These are phyloP conservation scores for Anguilla obscura DNA, from an alignment of 2,797 vertebrate genomes.

Conservation along the genomic window DNA sequence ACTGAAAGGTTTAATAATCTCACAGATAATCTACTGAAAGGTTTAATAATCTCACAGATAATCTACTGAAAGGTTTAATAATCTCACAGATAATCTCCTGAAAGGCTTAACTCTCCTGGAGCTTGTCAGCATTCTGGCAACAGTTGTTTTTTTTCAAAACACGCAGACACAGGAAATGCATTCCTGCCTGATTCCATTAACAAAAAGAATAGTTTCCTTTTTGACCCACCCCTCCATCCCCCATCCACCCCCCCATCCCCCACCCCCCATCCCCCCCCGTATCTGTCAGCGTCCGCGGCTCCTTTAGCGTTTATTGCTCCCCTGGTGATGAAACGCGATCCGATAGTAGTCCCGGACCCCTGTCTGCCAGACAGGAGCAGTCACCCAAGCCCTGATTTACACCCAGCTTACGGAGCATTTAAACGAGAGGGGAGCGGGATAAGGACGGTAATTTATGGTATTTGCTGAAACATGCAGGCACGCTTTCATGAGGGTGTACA, in stretches of 20 bases:
- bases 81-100: no score
- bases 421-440: conserved; percentile 67
- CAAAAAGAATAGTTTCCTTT: conserved; percentile 55
- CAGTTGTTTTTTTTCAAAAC: conserved; percentile 39
- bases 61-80: background rate
- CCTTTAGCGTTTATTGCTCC: conserved; percentile 80
- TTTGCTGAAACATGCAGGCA: conserved; percentile 54
- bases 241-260: background rate
- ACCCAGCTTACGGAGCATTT: conserved; percentile 80
- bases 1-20: background rate
- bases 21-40: background rate
- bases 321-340: conserved; percentile 82
- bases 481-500: conserved; percentile 55
- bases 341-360: conserved; percentile 79
- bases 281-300: conserved; percentile 50
- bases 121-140: background rate
- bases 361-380: conserved; percentile 72
- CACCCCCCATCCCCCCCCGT: background rate
- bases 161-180: conserved; percentile 64
- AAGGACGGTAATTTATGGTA: conserved; percentile 50
- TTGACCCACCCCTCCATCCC: background rate
- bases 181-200: conserved; percentile 73
- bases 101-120: background rate
- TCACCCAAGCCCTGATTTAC: conserved; percentile 73
- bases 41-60: background rate